These are phyloP conservation scores for Apis laboriosa DNA, from an alignment of 1,140 invertebrate genomes.

Conservation along the genomic window DNA sequence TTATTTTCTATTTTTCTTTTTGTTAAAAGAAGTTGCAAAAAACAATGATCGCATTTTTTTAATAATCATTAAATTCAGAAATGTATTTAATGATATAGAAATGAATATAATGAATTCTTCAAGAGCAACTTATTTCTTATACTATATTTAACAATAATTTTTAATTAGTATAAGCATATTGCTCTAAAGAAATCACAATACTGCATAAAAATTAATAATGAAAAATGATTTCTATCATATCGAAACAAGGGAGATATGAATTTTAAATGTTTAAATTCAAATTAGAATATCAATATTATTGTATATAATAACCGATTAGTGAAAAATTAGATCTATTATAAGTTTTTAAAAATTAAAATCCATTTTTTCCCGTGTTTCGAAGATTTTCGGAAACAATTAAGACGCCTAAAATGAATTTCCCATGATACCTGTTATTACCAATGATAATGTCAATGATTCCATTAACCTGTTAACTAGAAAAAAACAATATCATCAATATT, in stretches of 20 bases:
- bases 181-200: not conserved
- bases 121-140: not conserved
- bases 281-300: not conserved
- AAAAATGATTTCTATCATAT: not conserved
- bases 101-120: not conserved
- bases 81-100: constrained; percentile 12
- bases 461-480: constrained; percentile 17
- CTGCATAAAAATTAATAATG: constrained; percentile 3
- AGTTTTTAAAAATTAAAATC: not conserved
- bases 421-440: not conserved
- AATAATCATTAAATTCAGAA: not conserved
- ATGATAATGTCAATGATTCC: not conserved
- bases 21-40: constrained; percentile 1
- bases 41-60: not conserved
- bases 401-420: not conserved
- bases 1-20: not conserved
- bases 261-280: not conserved
- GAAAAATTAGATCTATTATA: not conserved
- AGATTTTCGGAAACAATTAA: not conserved
- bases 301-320: not conserved
- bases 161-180: not conserved
- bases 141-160: not conserved
- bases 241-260: not conserved
- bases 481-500: not conserved
- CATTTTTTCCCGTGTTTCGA: not conserved